Base-by-base conservation (phyloP, 2,888 invertebrate genomes). In the Pseudoips prasinana region DNA sequence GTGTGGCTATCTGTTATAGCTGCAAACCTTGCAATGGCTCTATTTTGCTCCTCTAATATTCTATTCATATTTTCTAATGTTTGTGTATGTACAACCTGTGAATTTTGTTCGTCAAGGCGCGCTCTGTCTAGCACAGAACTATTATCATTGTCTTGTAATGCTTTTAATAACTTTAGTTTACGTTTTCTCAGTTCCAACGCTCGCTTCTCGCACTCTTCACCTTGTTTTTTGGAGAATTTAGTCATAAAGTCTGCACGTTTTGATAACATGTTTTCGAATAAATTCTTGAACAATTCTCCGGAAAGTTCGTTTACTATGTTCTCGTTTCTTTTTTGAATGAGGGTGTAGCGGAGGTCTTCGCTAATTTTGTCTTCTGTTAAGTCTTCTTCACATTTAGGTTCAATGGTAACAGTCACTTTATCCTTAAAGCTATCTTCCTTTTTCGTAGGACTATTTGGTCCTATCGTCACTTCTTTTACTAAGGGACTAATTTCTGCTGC, bases 1-100 rank as follows among this genome's bases (percentile, higher is more conserved):
- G 83, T 79, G 46, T 92, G 91, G 46, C 90, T 90, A 24, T 89
- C 83, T 11, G 89, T 87, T 8, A 93, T 89, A 0, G 87, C 79
- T n/a, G 91, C 90, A 46, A 91, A 81, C 29, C 82, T 63, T 3
- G 73, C 73, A 3, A 77, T 74, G 0, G 83, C 84, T 58, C 74
- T 86, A 32, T 84, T 85, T 58, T 90, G 84, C 56, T 91, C 80
- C 52, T 90, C 89, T 36, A 89, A 67, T 51, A 90, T 81, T 46
- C 70, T 80, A 36, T 89, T 84, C 77, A 89, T 88, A 31, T 89
- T 83, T 42, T 89, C 87, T 39, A 85, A 71, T 9, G 79, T 78
- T 38, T 83, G 70, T 50, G 72, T 73, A 40, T 89, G 81, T 1
- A 78, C 62, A 11, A 76, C 53, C 43, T 90, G 76, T 49, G 87